A percentile compares a stretch with the other conserved stretches of the same genome.
Conservation (phyloP, 2,888 invertebrate genomes). For the Tetranychus piercei region DNA sequence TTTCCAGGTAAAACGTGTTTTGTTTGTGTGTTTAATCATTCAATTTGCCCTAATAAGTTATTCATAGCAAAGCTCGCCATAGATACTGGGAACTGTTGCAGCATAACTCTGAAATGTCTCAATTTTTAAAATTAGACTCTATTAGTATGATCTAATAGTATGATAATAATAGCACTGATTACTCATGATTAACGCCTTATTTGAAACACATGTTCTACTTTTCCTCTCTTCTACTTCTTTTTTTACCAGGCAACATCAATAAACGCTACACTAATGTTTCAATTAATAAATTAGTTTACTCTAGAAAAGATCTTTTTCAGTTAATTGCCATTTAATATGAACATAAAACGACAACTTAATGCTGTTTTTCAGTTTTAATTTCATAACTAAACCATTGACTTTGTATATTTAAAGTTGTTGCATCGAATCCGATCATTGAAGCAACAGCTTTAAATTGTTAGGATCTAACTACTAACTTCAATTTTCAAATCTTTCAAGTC, state of each 20-base stretch:
- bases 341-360: too few species aligned
- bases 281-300: too few species aligned
- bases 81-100: too few species aligned
- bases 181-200: background rate
- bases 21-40: background rate
- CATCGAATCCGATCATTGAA: too few species aligned
- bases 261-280: background rate
- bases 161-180: background rate
- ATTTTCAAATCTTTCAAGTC: too few species aligned
- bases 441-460: too few species aligned
- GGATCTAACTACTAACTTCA: too few species aligned
- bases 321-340: too few species aligned
- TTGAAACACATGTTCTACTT: background rate
- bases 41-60: background rate
- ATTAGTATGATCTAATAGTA: background rate
- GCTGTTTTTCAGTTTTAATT: too few species aligned
- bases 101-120: background rate
- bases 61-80: background rate
- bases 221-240: background rate
- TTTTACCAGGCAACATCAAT: background rate
- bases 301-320: too few species aligned
- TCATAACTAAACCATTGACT: too few species aligned
- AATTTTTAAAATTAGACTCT: background rate
- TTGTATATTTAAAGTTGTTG: too few species aligned
- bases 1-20: background rate